Evolutionary conservation across 2,113 vertebrate species (phyloP).

Genomic region (Rutilus rutilus): DNA sequence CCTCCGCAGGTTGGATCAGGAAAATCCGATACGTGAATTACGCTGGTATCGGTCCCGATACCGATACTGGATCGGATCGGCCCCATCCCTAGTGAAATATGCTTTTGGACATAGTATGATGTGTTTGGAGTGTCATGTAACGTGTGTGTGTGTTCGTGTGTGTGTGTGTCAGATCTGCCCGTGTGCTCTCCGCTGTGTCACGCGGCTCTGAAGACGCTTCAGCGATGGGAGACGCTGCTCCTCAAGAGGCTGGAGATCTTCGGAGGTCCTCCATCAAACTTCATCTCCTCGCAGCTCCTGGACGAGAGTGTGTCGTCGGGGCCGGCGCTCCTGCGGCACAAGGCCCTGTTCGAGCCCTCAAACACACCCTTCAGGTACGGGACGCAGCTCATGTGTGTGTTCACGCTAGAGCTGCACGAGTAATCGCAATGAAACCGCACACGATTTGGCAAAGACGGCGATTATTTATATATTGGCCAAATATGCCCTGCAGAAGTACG

Average conservation of each 20-base stretch:
- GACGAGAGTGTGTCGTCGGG: conserved; percentile 84
- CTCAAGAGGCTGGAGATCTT: conserved; percentile 90
- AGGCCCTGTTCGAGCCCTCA: conserved; percentile 90
- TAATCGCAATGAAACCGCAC: no score
- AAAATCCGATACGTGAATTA: no score
- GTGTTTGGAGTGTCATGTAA: not conserved
- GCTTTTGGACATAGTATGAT: no score
- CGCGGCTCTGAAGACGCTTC: conserved; percentile 89
- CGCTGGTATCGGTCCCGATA: no score
- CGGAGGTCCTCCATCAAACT: conserved; percentile 88
- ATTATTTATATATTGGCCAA: no score
- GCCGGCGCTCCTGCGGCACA: conserved; percentile 93
- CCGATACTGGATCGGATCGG: no score
- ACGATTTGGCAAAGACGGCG: no score
- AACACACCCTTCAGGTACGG: conserved; percentile 89
- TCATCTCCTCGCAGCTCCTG: conserved; percentile 82
- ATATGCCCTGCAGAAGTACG: no score
- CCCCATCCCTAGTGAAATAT: no score
- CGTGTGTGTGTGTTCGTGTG: not conserved
- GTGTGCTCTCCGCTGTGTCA: conserved; percentile 94
- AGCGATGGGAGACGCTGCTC: conserved; percentile 96
- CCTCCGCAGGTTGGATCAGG: no score
- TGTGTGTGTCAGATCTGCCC: conserved; percentile 84
- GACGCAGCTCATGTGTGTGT: not conserved
- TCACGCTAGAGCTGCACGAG: no score